These are phyloP conservation scores for Atherinomorus stipes DNA, from an alignment of 2,113 vertebrate genomes.

Conservation along the genomic window DNA sequence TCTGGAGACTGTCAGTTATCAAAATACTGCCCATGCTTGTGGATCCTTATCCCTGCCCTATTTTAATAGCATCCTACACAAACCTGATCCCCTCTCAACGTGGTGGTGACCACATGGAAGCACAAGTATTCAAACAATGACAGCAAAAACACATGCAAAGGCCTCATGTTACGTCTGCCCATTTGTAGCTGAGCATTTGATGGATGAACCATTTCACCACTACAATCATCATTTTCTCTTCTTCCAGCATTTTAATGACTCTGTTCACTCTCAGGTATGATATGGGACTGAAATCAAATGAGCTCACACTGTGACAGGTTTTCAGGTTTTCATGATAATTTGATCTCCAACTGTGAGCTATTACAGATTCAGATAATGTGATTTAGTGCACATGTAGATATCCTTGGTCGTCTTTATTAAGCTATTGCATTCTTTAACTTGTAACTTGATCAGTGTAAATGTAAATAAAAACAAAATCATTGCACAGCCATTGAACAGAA, in stretches of 20 bases:
- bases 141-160: slow-evolving; percentile 1
- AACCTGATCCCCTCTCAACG: background rate
- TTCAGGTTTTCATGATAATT: too few species aligned
- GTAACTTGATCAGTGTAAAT: too few species aligned
- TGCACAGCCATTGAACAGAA: too few species aligned
- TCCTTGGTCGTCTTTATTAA: too few species aligned
- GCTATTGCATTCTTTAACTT: too few species aligned
- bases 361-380: too few species aligned
- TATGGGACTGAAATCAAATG: too few species aligned
- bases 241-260: slow-evolving; percentile 29
- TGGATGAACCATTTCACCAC: slow-evolving; percentile 52
- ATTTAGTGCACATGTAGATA: too few species aligned
- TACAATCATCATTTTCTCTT: slow-evolving; percentile 15
- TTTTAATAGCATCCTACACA: slow-evolving; percentile 39
- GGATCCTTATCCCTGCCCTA: slow-evolving; percentile 17
- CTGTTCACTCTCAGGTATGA: slow-evolving; percentile 6
- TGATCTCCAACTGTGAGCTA: too few species aligned
- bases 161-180: background rate
- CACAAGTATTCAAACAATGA: slow-evolving; percentile 17
- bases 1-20: slow-evolving; percentile 49
- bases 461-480: too few species aligned
- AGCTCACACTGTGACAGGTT: too few species aligned
- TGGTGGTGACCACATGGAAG: background rate
- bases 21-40: slow-evolving; percentile 21
- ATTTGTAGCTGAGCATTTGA: slow-evolving; percentile 25